Evolutionary conservation across 2,888 invertebrate species (phyloP), one percentile per base, ranked within the genome.

Genomic region (Pachydiplax longipennis): DNA sequence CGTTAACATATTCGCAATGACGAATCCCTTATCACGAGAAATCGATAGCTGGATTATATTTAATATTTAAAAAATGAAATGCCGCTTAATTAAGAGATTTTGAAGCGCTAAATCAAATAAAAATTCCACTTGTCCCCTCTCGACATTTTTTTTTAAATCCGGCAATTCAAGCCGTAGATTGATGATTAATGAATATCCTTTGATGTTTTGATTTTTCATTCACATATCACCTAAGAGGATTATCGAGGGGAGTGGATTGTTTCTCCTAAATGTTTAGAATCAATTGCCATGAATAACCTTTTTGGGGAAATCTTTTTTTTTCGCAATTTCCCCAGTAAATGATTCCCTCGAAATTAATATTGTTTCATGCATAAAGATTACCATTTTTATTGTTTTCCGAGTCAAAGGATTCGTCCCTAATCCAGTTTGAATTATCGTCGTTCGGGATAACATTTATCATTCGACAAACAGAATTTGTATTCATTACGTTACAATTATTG

Each of bases 231-330:
- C n/a, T 61, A 87, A 87, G 87, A 65, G 87, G 87, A 87, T 87
- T 87, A 65, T 61, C 31, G 35, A 61, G 37, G 18, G 2, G 37
- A 65, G 37, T 22, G 65, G 61, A 61, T 12, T 65, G 87, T 12
- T 87, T 58, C 31, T 31, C 53, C 22, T 53, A 31, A 53, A 83
- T 83, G 83, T 83, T 65, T 40, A 87, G 87, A 87, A 87, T 58
- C 61, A 35, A 61, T 61, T 83, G 37, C 37, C 65, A 87, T 31
- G 61, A 87, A 87, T 40, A 87, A 8, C 61, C 22, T 35, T 31
- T 35, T 58, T 35, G 4, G 15, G 44, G 3, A 13, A 18, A 81
- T 81, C 15, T n/a, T n/a, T 58, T 31, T 18, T 83, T 53, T 58
- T 81, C 12, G 31, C 31, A 25, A 80, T 81, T 81, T 81, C 44